Conservation (phyloP, 2,113 vertebrate genomes). For the Cyrtonyx montezumae region DNA sequence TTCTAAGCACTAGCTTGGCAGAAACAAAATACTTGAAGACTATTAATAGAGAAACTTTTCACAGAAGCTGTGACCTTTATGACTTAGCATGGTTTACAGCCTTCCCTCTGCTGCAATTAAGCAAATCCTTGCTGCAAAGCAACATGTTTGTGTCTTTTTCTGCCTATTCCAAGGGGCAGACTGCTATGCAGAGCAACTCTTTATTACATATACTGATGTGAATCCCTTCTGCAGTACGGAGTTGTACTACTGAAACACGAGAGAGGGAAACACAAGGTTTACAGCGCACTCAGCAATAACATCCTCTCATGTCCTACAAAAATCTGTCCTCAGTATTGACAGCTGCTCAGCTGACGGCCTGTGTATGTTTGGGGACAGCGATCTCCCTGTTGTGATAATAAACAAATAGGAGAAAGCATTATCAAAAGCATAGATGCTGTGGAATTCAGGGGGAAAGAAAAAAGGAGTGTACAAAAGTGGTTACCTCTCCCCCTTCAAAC, state of each 20-base stretch:
- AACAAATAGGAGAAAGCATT: background rate
- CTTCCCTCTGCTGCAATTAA: slow-evolving; percentile 43
- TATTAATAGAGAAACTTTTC: slow-evolving; percentile 69
- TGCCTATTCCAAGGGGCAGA: background rate
- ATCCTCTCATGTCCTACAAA: background rate
- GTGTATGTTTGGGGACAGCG: background rate
- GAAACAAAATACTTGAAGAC: slow-evolving; percentile 64
- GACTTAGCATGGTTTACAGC: slow-evolving; percentile 31
- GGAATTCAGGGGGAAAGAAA: background rate
- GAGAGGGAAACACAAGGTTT: background rate
- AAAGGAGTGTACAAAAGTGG: background rate
- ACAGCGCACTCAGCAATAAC: background rate
- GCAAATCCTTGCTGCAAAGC: slow-evolving; percentile 38
- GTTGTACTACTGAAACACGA: background rate
- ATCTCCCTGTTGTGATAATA: background rate
- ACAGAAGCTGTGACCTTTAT: slow-evolving; percentile 59
- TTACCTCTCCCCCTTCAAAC: background rate
- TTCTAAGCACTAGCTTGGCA: slow-evolving; percentile 22
- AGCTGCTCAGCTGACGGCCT: background rate
- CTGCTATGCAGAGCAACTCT: background rate
- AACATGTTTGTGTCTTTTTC: background rate
- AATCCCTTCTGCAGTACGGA: background rate
- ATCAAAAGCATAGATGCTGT: background rate
- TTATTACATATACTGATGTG: background rate
- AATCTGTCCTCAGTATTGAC: background rate